Conservation (phyloP, 2,113 vertebrate genomes). For the Tinamus guttatus region DNA sequence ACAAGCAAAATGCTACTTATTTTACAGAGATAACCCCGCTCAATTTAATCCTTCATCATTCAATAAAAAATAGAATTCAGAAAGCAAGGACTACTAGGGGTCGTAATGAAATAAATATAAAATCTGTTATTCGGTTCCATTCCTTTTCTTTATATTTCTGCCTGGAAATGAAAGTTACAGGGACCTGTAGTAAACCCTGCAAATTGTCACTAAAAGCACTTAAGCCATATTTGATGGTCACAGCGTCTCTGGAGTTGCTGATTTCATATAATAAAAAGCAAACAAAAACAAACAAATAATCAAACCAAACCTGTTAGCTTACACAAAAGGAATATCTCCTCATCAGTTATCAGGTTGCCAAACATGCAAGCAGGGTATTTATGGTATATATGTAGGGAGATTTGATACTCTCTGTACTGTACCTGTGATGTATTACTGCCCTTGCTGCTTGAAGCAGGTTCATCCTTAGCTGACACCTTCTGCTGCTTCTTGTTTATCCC, state of each 20-base stretch:
- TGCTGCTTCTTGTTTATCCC: slow-evolving; percentile 94
- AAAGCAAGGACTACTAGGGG: neutral
- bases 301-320: neutral
- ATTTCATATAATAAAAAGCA: neutral
- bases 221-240: neutral
- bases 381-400: neutral
- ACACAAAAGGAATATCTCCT: neutral
- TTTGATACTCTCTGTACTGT: neutral
- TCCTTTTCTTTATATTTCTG: neutral
- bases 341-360: neutral
- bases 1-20: neutral
- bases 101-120: neutral
- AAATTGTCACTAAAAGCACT: neutral
- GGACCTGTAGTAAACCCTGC: rapidly evolving
- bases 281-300: too few relatives aligned
- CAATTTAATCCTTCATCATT: neutral
- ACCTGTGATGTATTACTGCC: slow-evolving; percentile 85
- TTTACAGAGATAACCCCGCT: neutral
- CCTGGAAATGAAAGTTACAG: neutral
- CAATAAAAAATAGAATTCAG: neutral
- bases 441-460: slow-evolving; percentile 86
- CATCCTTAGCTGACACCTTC: slow-evolving; percentile 90
- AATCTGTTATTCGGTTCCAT: neutral
- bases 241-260: neutral
- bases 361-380: neutral